These are phyloP conservation scores for Latrodectus geometricus DNA, from an alignment of 1,140 invertebrate genomes.

Conservation along the genomic window DNA sequence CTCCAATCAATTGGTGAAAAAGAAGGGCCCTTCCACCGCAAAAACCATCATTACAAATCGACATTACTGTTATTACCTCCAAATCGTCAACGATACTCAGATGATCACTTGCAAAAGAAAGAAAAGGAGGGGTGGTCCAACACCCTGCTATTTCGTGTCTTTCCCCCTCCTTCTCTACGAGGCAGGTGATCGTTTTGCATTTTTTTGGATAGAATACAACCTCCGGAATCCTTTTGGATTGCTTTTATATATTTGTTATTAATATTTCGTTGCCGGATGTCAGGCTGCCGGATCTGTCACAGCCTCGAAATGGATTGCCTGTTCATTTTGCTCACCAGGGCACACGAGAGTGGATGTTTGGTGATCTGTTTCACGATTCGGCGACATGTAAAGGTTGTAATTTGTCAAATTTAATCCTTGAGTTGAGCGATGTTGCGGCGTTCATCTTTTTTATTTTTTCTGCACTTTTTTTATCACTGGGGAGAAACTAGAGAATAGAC, in stretches of 20 bases:
- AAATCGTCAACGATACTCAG: background rate
- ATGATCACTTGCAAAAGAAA: background rate
- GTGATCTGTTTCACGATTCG: background rate
- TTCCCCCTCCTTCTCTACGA: background rate
- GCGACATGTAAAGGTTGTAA: background rate
- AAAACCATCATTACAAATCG: background rate
- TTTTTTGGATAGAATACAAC: background rate
- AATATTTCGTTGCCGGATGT: background rate
- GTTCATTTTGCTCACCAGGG: background rate
- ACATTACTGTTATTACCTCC: background rate
- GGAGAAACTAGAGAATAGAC: too few relatives aligned
- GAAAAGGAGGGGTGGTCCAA: background rate
- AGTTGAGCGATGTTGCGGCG: background rate
- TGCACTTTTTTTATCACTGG: too few relatives aligned
- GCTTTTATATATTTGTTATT: background rate
- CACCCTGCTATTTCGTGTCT: background rate
- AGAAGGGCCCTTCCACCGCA: background rate
- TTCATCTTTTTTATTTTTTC: too few relatives aligned
- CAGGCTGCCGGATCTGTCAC: background rate
- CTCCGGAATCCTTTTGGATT: too few relatives aligned
- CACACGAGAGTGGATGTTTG: background rate
- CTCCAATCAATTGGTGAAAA: background rate
- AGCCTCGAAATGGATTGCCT: background rate
- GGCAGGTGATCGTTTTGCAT: background rate
- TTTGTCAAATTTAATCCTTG: background rate